A percentile compares a stretch with the other conserved stretches of the same genome.
Conservation (phyloP, 2,113 vertebrate species). For the Larimichthys crocea region DNA sequence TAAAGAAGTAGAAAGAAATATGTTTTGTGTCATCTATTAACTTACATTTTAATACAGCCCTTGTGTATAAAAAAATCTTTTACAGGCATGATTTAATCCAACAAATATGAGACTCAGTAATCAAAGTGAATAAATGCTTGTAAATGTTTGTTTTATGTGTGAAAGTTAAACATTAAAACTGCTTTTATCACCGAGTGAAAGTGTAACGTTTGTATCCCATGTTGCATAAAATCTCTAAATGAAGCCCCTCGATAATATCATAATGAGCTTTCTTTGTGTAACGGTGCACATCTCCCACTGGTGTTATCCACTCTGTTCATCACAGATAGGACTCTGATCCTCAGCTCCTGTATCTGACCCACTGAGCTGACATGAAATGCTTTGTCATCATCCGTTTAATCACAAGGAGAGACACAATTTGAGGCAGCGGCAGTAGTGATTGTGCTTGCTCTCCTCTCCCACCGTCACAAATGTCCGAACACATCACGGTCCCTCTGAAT, state of each 20-base stretch:
- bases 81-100: conserved; percentile 12
- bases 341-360: conserved; percentile 48
- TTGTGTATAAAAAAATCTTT: conserved; percentile 14
- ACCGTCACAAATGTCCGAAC: conserved; percentile 43
- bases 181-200: background rate
- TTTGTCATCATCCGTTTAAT: conserved; percentile 62
- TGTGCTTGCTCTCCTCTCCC: conserved; percentile 23
- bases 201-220: background rate
- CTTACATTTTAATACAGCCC: conserved; percentile 19
- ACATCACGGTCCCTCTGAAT: conserved; percentile 45
- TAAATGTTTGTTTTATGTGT: conserved; percentile 29
- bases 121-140: background rate
- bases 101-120: conserved; percentile 1
- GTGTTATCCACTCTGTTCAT: conserved; percentile 31
- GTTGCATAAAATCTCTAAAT: background rate
- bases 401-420: conserved; percentile 15
- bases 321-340: conserved; percentile 40
- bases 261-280: background rate
- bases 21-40: background rate
- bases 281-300: background rate
- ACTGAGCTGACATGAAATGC: conserved; percentile 52
- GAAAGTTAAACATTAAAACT: conserved; percentile 36
- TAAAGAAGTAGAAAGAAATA: background rate
- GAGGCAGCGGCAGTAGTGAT: conserved; percentile 7
- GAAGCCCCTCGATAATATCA: background rate